These are phyloP conservation scores for Laupala kohalensis DNA, from an alignment of 1,140 invertebrate species.

Conservation along the genomic window DNA sequence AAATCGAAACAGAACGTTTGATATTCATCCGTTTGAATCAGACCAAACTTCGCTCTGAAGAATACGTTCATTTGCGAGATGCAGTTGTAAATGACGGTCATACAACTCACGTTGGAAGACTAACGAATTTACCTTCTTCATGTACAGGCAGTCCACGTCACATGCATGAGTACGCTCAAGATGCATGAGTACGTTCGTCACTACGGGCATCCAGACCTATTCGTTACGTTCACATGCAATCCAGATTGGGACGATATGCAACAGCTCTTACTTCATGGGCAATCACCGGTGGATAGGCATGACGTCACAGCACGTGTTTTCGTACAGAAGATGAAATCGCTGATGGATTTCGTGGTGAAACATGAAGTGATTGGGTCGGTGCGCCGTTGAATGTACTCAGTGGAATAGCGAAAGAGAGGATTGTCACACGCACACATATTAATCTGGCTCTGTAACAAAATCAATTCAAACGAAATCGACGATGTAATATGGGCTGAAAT, in stretches of 20 bases:
- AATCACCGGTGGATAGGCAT: conserved; percentile 26
- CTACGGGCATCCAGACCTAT: conserved; percentile 19
- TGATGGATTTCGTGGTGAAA: conserved; percentile 27
- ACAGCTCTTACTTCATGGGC: conserved; percentile 21
- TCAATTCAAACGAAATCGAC: conserved; percentile 18
- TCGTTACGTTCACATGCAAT: conserved; percentile 26
- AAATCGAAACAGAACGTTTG: conserved; percentile 27
- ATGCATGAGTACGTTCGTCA: conserved; percentile 7
- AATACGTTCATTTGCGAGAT: conserved; percentile 32
- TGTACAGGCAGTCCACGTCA: conserved; percentile 8
- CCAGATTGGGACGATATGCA: conserved; percentile 26
- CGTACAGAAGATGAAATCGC: conserved; percentile 26
- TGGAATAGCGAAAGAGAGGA: conserved; percentile 39
- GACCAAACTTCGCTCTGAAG: conserved; percentile 28
- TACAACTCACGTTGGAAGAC: conserved; percentile 12
- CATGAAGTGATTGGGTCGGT: conserved; percentile 24
- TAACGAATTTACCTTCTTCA: conserved; percentile 9
- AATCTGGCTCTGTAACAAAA: conserved; percentile 18
- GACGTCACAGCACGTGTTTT: conserved; percentile 34
- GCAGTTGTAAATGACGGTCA: conserved; percentile 15
- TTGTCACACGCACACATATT: conserved; percentile 30
- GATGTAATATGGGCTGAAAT: conserved; percentile 17
- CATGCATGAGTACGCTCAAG: conserved; percentile 13
- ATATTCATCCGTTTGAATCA: conserved; percentile 24
- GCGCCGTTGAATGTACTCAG: conserved; percentile 24